phyloP scores from a whole-genome alignment of 2,113 vertebrate species.

The Ochotona princeps region DNA sequence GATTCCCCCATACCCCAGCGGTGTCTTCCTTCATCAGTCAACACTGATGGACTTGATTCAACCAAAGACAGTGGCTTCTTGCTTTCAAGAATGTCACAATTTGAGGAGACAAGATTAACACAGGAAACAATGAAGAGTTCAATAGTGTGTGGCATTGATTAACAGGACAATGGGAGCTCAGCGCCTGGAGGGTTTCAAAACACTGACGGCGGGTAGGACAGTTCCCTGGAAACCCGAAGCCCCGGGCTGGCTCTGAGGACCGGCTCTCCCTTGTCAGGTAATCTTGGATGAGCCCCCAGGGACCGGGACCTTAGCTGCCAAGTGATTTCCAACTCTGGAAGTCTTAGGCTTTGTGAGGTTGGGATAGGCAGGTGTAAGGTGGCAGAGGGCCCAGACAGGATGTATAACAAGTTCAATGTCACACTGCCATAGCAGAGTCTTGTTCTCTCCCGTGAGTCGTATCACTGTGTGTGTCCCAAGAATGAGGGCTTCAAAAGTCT shows the following conservation, averaged over 20 bases:
- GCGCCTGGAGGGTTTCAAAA: slow-evolving; percentile 41
- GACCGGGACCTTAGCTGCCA: not conserved
- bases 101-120: slow-evolving; percentile 69
- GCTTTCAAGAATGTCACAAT: slow-evolving; percentile 64
- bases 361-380: slow-evolving; percentile 2
- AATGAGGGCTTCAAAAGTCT: slow-evolving; percentile 46
- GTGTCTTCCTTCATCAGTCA: slow-evolving; percentile 57
- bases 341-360: slow-evolving; percentile 41
- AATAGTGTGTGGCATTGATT: slow-evolving; percentile 59
- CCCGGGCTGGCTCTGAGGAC: too few relatives aligned
- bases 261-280: not conserved
- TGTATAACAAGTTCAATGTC: not conserved
- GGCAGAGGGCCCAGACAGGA: not conserved
- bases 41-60: slow-evolving; percentile 63
- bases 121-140: slow-evolving; percentile 74
- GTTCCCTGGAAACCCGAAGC: not conserved
- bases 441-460: not conserved
- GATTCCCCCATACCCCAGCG: not conserved
- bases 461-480: not conserved
- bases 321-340: slow-evolving; percentile 22
- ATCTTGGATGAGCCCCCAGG: slow-evolving; percentile 35
- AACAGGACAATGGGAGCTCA: slow-evolving; percentile 57
- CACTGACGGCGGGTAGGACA: slow-evolving; percentile 8
- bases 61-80: slow-evolving; percentile 51
- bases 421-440: not conserved